These are phyloP conservation scores for Selenia dentaria DNA, from an alignment of 2,888 invertebrate genomes.

Conservation along the genomic window DNA sequence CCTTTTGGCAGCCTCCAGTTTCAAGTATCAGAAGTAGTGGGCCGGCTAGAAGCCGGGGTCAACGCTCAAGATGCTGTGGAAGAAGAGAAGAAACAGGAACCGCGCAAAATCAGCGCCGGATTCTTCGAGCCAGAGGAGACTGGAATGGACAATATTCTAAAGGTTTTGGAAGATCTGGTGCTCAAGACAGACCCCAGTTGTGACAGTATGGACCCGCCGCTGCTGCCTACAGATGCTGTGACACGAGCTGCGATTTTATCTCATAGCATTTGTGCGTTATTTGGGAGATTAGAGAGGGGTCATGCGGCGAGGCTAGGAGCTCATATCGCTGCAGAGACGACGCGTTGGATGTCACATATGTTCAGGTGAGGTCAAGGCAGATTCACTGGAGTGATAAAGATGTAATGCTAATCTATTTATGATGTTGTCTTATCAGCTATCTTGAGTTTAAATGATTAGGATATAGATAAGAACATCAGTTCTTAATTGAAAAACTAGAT, in stretches of 20 bases:
- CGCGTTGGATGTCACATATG: conserved; percentile 94
- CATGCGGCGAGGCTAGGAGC: conserved; percentile 92
- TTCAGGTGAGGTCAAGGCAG: conserved; percentile 86
- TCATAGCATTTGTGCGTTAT: conserved; percentile 95
- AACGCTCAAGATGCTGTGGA: conserved; percentile 71
- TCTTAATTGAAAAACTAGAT: conserved; percentile 8
- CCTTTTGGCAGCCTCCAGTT: conserved; percentile 87
- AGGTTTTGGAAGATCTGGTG: conserved; percentile 84
- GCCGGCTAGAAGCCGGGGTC: conserved; percentile 87
- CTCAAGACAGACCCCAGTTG: conserved; percentile 86
- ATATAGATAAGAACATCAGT: conserved; percentile 48
- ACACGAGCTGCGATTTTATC: conserved; percentile 88
- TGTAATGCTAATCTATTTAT: conserved; percentile 12
- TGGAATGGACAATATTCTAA: conserved; percentile 86
- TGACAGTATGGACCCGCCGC: conserved; percentile 85
- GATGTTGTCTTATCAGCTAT: conserved; percentile 45
- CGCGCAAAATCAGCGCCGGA: conserved; percentile 78
- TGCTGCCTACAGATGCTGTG: conserved; percentile 86
- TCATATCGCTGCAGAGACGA: conserved; percentile 93
- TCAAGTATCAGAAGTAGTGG: conserved; percentile 90
- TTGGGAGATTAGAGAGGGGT: conserved; percentile 91
- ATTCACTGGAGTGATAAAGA: conserved; percentile 11
- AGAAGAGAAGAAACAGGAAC: conserved; percentile 65
- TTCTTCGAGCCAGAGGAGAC: conserved; percentile 83
- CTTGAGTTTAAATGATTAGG: conserved; percentile 54